Base-by-base conservation (phyloP, 2,113 vertebrate genomes). In the Mastomys natalensis region DNA sequence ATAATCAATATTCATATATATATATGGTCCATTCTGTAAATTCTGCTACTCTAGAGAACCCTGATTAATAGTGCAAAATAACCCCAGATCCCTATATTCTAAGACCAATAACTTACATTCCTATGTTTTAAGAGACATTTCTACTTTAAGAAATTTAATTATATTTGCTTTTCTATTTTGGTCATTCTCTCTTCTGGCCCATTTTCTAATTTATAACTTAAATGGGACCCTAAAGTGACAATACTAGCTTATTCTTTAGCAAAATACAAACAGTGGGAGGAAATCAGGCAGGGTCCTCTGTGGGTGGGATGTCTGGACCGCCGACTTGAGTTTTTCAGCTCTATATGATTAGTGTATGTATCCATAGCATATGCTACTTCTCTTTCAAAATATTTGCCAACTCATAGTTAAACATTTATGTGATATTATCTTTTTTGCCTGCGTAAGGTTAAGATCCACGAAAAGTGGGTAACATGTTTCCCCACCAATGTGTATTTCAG, bases 41-140 rank as follows among this genome's bases (percentile, higher is more conserved):
- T 70, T 95, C 88, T 77, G 73, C 66, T 88, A 94, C 48, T 80
- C 17, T 85, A 34, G 81, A n/a, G 88, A 90, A 58, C 43, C 80
- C 68, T 22, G 53, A 51, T 53, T 85, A 51, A 93, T 34, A 68
- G 16, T 68, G 66, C 66, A 89, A 96, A 96, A 90, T 72, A 96
- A 94, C 51, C 84, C n/a, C 17, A 92, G 21, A 55, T 92, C 48
- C 88, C 81, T 91, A 81, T 85, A 94, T 77, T 97, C 95, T 81
- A 96, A n/a, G 53, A 77, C 70, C 37, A 58, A 82, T 93, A 94
- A 94, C 17, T 85, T 93, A 86, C 64, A 31, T 95, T 93, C 91
- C 51, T 51, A 51, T 51, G 8, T 94, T 80, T 92, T 68, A 68
- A 68, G 29, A 68, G 64, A 34, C 64, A 68, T 68, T 68, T 68